These are phyloP conservation scores for Heterotilapia buettikoferi DNA, from an alignment of 2,113 vertebrate species.

Conservation along the genomic window DNA sequence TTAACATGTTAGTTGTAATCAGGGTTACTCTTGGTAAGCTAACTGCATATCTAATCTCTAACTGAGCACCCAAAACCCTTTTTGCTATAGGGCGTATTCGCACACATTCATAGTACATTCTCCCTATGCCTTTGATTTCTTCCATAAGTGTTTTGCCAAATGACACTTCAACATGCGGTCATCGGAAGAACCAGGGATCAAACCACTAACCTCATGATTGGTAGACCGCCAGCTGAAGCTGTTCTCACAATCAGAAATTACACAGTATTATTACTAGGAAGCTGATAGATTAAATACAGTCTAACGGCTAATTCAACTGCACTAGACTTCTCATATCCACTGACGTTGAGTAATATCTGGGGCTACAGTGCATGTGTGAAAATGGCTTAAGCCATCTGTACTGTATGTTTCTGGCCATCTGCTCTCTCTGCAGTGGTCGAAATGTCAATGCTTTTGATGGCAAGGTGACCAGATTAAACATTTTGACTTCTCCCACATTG, in stretches of 20 bases:
- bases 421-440: slow-evolving; percentile 5
- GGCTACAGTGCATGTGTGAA: not conserved
- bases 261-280: not conserved
- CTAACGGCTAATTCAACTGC: not conserved
- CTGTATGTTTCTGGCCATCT: slow-evolving; percentile 22
- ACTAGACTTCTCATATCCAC: not conserved
- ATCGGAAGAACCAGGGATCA: not conserved
- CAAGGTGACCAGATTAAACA: slow-evolving; percentile 19
- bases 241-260: not conserved
- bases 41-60: not conserved
- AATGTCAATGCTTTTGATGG: not conserved
- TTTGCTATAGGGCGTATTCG: rapidly evolving
- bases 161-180: not conserved
- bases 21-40: not conserved
- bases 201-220: not conserved
- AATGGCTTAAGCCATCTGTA: not conserved
- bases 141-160: not conserved
- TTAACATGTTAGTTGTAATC: not conserved
- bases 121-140: not conserved
- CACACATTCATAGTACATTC: not conserved
- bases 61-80: not conserved
- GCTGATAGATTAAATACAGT: not conserved
- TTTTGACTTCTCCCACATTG: not conserved
- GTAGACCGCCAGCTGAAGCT: not conserved
- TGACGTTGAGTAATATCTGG: not conserved